Evolutionary conservation across 2,888 invertebrate species (phyloP), one percentile per base, ranked within the genome.

Genomic region (Atrina japonica): DNA sequence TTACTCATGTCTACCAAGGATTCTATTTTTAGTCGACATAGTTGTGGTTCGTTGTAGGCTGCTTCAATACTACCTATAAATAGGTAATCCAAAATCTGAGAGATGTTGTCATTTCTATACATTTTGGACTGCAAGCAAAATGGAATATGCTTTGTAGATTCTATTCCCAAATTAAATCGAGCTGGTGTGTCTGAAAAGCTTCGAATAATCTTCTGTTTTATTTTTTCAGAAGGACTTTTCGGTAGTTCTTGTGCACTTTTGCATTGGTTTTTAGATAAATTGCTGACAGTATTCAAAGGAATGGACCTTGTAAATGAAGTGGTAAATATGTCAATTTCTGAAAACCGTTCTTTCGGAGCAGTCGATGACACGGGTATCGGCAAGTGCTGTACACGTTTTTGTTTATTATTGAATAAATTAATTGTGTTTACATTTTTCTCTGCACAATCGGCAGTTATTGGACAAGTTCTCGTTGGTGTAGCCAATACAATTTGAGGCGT

Each of bases 1-100:
- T 88, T 87, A 56, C 88, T 88, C 45, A 92, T 85, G 77, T 92
- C 91, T 7, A 92, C 87, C n/a, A 92, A 80, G 27, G 90, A 89
- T 66, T 90, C 89, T 60, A 92, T 90, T 61, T 89, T 86, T 21
- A 91, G 80, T 18, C 89, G 88, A 79, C 92, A 92, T 21, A 92
- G 82, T 11, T 91, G 80, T 14, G 89, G 89, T 69, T 90, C 89
- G 76, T 91, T 90, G 75, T 88, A 88, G 1, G 90, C 90, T 1
- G 91, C 86, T 66, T 91, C 90, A 16, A 91, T 83, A 59, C 89
- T 90, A 5, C 92, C 91, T 23, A 91, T 81, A 79, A 87, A 91
- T 43, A 92, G 66, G 68, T 84, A 88, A 29, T 88, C 86, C 16
- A 86, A 72, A n/a, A 88, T 72, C 45, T 81, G 78, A 6, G 80